These are phyloP conservation scores for Cryptocephalus moraei DNA, from an alignment of 2,888 invertebrate genomes.

Conservation along the genomic window DNA sequence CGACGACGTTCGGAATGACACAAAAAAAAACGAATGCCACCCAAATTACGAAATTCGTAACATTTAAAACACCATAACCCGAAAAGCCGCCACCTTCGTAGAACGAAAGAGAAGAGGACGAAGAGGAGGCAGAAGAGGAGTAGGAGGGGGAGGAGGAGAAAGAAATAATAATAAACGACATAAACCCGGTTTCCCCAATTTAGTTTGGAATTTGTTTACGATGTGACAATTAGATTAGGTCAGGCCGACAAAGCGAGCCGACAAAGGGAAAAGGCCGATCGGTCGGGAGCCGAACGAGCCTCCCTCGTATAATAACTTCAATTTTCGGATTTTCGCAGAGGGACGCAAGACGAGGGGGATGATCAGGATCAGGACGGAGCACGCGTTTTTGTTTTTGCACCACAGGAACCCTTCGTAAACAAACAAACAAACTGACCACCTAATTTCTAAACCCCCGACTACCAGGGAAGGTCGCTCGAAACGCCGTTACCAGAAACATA, in stretches of 20 bases:
- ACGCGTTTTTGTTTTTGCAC: too few species aligned
- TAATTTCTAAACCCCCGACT: too few species aligned
- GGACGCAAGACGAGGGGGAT: not conserved
- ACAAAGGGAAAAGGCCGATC: slow-evolving; percentile 14
- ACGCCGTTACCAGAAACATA: too few species aligned
- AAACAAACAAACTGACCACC: too few species aligned
- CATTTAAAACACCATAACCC: slow-evolving; percentile 11
- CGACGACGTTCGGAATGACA: too few species aligned
- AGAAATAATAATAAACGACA: not conserved
- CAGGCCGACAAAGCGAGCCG: slow-evolving; percentile 22
- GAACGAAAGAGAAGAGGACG: too few species aligned
- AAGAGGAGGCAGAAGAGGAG: too few species aligned
- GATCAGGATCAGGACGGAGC: too few species aligned
- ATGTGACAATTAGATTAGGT: slow-evolving; percentile 24
- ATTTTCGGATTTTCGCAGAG: not conserved
- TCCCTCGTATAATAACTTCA: not conserved
- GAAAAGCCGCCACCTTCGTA: not conserved
- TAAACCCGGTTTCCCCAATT: slow-evolving; percentile 16
- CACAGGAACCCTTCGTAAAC: too few species aligned
- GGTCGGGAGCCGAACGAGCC: not conserved
- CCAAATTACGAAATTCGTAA: slow-evolving; percentile 14
- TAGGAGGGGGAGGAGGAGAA: not conserved
- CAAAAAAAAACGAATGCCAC: slow-evolving; percentile 9
- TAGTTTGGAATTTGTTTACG: slow-evolving; percentile 23
- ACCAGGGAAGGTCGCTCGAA: too few species aligned